Evolutionary conservation across 2,797 vertebrate genomes (phyloP).

Genomic region (Sparidentex hasta): DNA sequence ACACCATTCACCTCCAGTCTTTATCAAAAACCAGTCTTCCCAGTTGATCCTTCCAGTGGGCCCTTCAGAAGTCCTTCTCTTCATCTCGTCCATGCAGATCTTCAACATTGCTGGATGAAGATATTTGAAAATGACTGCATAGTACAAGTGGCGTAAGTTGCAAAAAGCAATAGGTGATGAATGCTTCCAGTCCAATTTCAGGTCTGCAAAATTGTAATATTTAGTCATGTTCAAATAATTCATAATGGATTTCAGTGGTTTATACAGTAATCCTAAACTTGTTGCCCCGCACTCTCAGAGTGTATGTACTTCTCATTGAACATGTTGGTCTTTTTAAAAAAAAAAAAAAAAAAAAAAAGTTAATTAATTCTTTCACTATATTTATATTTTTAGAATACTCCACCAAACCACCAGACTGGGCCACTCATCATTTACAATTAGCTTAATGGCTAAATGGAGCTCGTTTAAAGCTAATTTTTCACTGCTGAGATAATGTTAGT

Average conservation of each 20-base stretch:
- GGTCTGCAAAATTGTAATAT: background rate
- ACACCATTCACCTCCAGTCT: background rate
- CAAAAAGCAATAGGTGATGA: background rate
- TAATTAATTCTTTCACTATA: background rate
- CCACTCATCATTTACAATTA: conserved; percentile 50
- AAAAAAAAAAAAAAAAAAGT: no score
- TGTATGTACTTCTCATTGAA: background rate
- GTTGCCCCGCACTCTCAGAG: background rate
- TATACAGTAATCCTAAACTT: background rate
- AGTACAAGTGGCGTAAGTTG: background rate
- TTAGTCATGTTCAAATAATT: background rate
- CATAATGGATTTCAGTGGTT: background rate
- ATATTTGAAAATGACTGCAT: background rate
- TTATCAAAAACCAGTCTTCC: background rate
- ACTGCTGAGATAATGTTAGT: conserved; percentile 56
- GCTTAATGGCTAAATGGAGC: conserved; percentile 43
- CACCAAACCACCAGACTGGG: conserved; percentile 22
- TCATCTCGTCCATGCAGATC: background rate
- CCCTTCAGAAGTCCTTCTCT: no score
- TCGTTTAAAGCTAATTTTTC: conserved; percentile 57
- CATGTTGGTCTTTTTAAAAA: background rate
- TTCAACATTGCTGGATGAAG: conserved; percentile 1
- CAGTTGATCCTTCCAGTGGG: background rate
- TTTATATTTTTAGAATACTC: conserved; percentile 12
- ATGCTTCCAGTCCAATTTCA: background rate